Evolutionary conservation across 2,888 invertebrate species (phyloP).

Genomic region (Lydus trimaculatus): DNA sequence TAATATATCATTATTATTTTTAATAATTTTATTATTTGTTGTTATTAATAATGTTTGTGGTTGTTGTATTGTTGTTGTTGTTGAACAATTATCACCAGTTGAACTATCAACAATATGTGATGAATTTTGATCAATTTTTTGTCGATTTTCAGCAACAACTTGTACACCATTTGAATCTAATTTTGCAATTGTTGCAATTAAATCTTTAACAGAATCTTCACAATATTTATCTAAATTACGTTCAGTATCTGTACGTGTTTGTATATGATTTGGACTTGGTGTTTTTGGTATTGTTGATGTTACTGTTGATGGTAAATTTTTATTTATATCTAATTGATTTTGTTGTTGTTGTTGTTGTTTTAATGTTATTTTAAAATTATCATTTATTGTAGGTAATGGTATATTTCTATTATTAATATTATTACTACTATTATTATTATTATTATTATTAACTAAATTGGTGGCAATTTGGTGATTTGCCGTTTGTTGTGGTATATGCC

Average conservation of each 20-base stretch:
- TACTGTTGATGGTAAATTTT: conserved; percentile 62
- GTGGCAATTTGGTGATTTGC: conserved; percentile 29
- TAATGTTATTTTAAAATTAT: conserved; percentile 76
- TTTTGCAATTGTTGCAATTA: conserved; percentile 88
- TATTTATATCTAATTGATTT: conserved; percentile 43
- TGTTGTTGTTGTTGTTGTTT: conserved; percentile 55
- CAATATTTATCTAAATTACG: conserved; percentile 81
- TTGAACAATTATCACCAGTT: conserved; percentile 36
- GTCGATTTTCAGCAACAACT: conserved; percentile 67
- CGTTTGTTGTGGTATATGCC: conserved; percentile 77
- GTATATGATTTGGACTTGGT: conserved; percentile 76
- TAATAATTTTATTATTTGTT: too few species aligned
- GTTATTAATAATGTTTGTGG: too few species aligned
- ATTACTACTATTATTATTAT: conserved; percentile 29
- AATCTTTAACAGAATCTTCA: conserved; percentile 84
- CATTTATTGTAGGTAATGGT: conserved; percentile 58
- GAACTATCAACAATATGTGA: conserved; percentile 76
- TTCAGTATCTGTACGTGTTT: conserved; percentile 64
- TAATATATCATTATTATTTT: conserved; percentile 53
- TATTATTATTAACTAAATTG: background rate
- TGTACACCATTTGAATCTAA: conserved; percentile 87
- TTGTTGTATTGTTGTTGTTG: too few species aligned
- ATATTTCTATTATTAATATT: conserved; percentile 43
- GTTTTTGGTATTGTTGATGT: conserved; percentile 87
- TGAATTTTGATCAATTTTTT: conserved; percentile 63